These are phyloP conservation scores for Rhagonycha fulva DNA, from an alignment of 2,888 invertebrate species.

Conservation along the genomic window DNA sequence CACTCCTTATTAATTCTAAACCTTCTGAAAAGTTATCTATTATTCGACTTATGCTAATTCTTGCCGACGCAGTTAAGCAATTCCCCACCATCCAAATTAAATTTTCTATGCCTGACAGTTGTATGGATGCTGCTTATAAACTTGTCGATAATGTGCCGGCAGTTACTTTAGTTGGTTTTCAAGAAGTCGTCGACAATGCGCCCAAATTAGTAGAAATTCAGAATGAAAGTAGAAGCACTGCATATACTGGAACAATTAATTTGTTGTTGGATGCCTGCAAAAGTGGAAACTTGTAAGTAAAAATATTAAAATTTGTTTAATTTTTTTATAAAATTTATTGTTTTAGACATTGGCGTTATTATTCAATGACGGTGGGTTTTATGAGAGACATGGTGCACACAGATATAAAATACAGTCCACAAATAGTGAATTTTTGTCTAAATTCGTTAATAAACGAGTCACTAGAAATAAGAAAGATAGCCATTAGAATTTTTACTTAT, in stretches of 20 bases:
- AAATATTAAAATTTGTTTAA: background rate
- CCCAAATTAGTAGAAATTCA: slow-evolving; percentile 45
- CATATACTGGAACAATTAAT: slow-evolving; percentile 59
- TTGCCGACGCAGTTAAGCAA: slow-evolving; percentile 61
- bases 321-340: slow-evolving; percentile 3
- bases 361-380: slow-evolving; percentile 75
- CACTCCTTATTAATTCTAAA: slow-evolving; percentile 74
- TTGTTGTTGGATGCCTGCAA: slow-evolving; percentile 61
- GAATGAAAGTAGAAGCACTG: slow-evolving; percentile 56
- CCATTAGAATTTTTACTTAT: slow-evolving; percentile 64
- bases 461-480: slow-evolving; percentile 77
- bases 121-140: slow-evolving; percentile 57
- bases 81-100: slow-evolving; percentile 68
- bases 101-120: slow-evolving; percentile 59
- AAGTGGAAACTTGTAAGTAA: slow-evolving; percentile 57
- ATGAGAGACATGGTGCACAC: slow-evolving; percentile 73
- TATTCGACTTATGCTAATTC: slow-evolving; percentile 64
- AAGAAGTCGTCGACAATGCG: slow-evolving; percentile 52
- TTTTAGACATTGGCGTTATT: slow-evolving; percentile 80
- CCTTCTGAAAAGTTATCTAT: slow-evolving; percentile 87
- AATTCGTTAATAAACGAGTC: slow-evolving; percentile 75
- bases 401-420: slow-evolving; percentile 67
- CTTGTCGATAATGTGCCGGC: slow-evolving; percentile 55
- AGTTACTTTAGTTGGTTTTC: slow-evolving; percentile 51
- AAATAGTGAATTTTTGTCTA: slow-evolving; percentile 67